Evolutionary conservation across 1,140 invertebrate genomes (phyloP), one percentile per base, ranked within the genome.

Genomic region (Drosophila yakuba): DNA sequence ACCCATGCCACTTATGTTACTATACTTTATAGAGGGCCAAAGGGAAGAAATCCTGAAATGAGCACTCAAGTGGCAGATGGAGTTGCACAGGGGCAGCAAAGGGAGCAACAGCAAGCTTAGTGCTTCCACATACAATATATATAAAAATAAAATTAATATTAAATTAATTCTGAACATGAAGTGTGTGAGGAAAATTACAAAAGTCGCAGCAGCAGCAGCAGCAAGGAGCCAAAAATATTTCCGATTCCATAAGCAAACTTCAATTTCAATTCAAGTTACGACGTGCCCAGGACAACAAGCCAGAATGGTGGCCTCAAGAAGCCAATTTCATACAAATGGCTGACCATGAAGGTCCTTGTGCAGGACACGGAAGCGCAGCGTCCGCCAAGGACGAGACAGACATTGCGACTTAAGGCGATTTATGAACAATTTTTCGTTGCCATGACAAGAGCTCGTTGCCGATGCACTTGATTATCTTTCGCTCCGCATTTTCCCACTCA

Each of bases 131-230:
- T 47, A 72, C 23, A 58, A 74, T 52, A 60, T 74, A 79, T 83
- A 84, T 63, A 85, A 78, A 85, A 86, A 88, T 88, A 88, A 88
- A 88, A 88, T 88, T 88, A 88, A 88, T 88, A 88, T 88, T 88
- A 88, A 88, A 89, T 88, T 88, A 88, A 89, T 88, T 88, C 83
- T 80, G 83, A 80, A 89, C 83, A 88, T 88, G 83, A 89, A 88
- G 84, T 88, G 84, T 83, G 83, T 88, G 83, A 76, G 71, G 79
- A 86, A 88, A 88, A 88, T 83, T 83, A 80, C 79, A 88, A 76
- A 79, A 86, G 83, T 88, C 75, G 83, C 78, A 58, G 66, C 17
- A 48, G 23, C 41, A 61, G 63, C 45, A 12, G 28, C 23, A 63
- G 20, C 36, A 54, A 48, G 38, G 43, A 63, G 71, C 48, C 25